phyloP scores from a whole-genome alignment of 1,140 invertebrate genomes.

The Penaeus vannamei region DNA sequence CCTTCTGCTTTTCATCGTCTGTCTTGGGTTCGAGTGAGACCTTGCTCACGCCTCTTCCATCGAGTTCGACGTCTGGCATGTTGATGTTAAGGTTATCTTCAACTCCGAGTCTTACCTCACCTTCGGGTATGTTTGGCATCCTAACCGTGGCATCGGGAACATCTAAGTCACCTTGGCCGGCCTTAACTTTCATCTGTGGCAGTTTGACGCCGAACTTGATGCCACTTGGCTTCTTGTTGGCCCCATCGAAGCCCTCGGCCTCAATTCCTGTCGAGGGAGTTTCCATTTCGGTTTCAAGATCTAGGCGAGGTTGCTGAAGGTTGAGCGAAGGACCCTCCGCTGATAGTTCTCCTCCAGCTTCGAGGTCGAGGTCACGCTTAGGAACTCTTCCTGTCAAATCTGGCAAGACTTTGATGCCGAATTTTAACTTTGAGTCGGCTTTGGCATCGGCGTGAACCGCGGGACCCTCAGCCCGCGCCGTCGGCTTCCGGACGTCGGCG shows the following conservation, averaged over 20 bases:
- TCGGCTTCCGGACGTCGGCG: slow-evolving; percentile 8
- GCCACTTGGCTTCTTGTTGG: slow-evolving; percentile 16
- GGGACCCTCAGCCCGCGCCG: background rate
- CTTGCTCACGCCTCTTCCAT: slow-evolving; percentile 18
- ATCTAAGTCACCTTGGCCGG: background rate
- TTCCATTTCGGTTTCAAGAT: slow-evolving; percentile 29
- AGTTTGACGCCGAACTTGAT: slow-evolving; percentile 55
- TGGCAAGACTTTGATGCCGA: slow-evolving; percentile 58
- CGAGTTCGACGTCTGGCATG: slow-evolving; percentile 6
- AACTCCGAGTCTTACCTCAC: background rate
- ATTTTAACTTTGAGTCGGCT: slow-evolving; percentile 46
- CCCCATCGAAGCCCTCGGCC: slow-evolving; percentile 18
- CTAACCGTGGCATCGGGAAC: background rate
- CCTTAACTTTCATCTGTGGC: slow-evolving; percentile 45
- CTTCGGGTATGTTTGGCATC: background rate
- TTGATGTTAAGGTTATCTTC: slow-evolving; percentile 30
- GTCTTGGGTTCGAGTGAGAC: slow-evolving; percentile 54
- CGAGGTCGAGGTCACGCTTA: slow-evolving; percentile 44
- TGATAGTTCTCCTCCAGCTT: slow-evolving; percentile 38
- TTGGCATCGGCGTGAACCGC: slow-evolving; percentile 23
- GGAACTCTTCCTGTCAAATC: slow-evolving; percentile 41
- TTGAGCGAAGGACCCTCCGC: background rate
- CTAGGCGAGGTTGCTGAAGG: slow-evolving; percentile 40
- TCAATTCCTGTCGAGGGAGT: background rate
- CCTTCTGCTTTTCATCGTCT: slow-evolving; percentile 58